phyloP scores from a whole-genome alignment of 1,140 invertebrate species.

The Conus betulinus region DNA sequence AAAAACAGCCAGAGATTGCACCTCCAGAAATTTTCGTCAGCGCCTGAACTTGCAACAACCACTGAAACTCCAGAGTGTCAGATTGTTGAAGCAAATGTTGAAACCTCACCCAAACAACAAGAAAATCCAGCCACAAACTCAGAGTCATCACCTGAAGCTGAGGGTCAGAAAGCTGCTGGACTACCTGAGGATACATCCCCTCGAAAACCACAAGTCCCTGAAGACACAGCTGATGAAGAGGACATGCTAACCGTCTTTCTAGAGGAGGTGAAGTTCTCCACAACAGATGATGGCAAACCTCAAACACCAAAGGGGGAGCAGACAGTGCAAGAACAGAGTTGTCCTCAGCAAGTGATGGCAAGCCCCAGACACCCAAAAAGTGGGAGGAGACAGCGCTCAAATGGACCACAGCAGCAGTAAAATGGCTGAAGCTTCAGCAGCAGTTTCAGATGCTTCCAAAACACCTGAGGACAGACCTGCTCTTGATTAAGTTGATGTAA shows the following conservation, averaged over 20 bases:
- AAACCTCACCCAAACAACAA: background rate
- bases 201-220: background rate
- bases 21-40: background rate
- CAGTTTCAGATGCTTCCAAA: background rate
- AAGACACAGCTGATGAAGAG: background rate
- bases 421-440: background rate
- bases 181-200: background rate
- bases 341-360: too few relatives aligned
- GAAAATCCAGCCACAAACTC: background rate
- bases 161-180: background rate
- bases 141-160: background rate
- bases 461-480: background rate
- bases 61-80: background rate
- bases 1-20: background rate
- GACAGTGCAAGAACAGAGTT: background rate
- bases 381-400: too few relatives aligned
- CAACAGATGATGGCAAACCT: conserved; percentile 3
- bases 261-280: conserved; percentile 18
- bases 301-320: background rate
- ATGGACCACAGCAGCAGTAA: background rate
- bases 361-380: too few relatives aligned
- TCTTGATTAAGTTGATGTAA: background rate
- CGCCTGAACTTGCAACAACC: background rate
- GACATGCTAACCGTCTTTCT: background rate
- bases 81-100: background rate